Evolutionary conservation across 1,140 invertebrate species (phyloP), one percentile per base, ranked within the genome.

Genomic region (Drosophila biarmipes): DNA sequence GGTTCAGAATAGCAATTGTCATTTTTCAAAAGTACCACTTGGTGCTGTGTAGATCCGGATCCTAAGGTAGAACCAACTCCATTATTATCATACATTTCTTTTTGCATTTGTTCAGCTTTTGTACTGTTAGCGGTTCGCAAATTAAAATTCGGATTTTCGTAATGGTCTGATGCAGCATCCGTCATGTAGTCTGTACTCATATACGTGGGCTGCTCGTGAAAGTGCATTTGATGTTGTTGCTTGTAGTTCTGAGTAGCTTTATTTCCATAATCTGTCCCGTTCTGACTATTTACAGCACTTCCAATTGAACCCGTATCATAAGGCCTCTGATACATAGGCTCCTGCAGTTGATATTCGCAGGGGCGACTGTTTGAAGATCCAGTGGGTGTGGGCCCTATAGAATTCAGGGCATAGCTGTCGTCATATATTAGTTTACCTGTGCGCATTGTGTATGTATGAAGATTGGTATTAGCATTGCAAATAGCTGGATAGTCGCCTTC

Each of bases 391-490:
- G 52, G 63, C 4, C 66, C 69, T 4, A 92, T 54, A 6, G 91
- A 74, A 46, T 85, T 92, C 1, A 92, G 56, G 0, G 90, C 91
- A 59, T 87, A 92, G 54, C 81, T 92, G 34, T 94, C 93, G 58
- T 96, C 96, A 79, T 96, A 96, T 29, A 96, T 95, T 15, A 96
- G 94, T 81, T 96, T 96, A 0, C 95, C 95, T 2, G 95, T 96
- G 53, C 95, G 93, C 91, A 97, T 93, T 6, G 96, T 96, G 79
- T 97, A 97, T 31, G 96, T 97, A 57, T 96, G 95, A 14, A 97
- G 94, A 74, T 96, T 97, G 15, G 96, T 96, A 84, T 97, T 97
- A 1, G 96, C 95, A 75, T 95, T 96, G 82, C 96, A 97, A 76
- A 97, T 96, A 24, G 96, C 95, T 0, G 97, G 96, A 91, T 97